phyloP scores from a whole-genome alignment of 2,888 invertebrate genomes.

The Erannis defoliaria region DNA sequence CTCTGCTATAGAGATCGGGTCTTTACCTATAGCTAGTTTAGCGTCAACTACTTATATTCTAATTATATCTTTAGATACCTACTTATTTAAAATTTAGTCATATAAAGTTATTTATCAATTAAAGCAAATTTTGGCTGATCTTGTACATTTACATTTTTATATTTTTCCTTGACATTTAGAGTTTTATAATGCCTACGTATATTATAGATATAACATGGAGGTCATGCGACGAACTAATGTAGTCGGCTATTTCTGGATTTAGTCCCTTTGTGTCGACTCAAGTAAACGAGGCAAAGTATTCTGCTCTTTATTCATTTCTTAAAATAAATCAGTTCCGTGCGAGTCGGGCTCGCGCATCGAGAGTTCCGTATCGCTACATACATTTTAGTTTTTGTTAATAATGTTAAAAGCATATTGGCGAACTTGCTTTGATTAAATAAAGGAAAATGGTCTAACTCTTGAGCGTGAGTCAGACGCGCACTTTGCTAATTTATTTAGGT shows the following conservation, averaged over 20 bases:
- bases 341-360: too few relatives aligned
- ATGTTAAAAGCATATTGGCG: too few relatives aligned
- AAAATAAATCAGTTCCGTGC: not conserved
- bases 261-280: not conserved
- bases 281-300: not conserved
- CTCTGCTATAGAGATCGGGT: too few relatives aligned
- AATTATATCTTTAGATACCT: not conserved
- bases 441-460: too few relatives aligned
- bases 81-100: not conserved
- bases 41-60: not conserved
- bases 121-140: conserved; percentile 1
- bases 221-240: not conserved
- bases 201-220: conserved; percentile 19
- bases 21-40: too few relatives aligned
- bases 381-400: too few relatives aligned
- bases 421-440: too few relatives aligned
- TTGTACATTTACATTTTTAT: conserved; percentile 13
- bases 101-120: conserved; percentile 2
- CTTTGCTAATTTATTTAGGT: too few relatives aligned
- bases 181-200: conserved; percentile 5
- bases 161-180: conserved; percentile 30
- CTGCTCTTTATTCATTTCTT: not conserved
- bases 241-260: not conserved
- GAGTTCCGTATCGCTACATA: too few relatives aligned
- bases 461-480: too few relatives aligned